Evolutionary conservation across 2,797 vertebrate genomes (phyloP).

Genomic region (Syndactyla subalaris): DNA sequence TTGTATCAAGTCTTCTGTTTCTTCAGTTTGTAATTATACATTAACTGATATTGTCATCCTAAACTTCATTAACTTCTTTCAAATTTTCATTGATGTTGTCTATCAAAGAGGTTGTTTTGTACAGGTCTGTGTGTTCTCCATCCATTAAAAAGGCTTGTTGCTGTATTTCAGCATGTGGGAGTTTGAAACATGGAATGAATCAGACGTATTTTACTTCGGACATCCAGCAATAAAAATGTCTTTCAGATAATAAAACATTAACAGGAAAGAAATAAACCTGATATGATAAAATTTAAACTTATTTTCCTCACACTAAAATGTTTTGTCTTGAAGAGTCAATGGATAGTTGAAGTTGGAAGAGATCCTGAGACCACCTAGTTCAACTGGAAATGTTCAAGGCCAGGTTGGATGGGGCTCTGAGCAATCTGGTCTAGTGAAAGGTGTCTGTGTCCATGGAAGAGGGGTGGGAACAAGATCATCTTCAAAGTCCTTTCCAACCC

Average conservation of each 20-base stretch:
- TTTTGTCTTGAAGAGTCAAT: neutral
- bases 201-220: neutral
- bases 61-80: neutral
- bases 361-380: neutral
- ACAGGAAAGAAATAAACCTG: neutral
- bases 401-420: neutral
- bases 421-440: neutral
- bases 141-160: neutral
- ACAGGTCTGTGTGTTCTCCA: neutral
- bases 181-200: neutral
- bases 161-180: neutral
- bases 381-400: neutral
- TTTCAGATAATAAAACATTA: neutral
- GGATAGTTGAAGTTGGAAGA: neutral
- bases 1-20: neutral
- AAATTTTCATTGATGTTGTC: neutral
- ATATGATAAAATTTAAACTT: neutral
- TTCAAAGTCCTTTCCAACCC: neutral
- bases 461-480: neutral
- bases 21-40: neutral
- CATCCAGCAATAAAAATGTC: neutral
- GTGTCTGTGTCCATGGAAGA: neutral
- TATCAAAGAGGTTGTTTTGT: neutral
- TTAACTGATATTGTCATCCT: slow-evolving; percentile 13
- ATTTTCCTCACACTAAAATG: neutral